These are phyloP conservation scores for Drosophila malerkotliana DNA, from an alignment of 1,140 invertebrate species.

Conservation along the genomic window DNA sequence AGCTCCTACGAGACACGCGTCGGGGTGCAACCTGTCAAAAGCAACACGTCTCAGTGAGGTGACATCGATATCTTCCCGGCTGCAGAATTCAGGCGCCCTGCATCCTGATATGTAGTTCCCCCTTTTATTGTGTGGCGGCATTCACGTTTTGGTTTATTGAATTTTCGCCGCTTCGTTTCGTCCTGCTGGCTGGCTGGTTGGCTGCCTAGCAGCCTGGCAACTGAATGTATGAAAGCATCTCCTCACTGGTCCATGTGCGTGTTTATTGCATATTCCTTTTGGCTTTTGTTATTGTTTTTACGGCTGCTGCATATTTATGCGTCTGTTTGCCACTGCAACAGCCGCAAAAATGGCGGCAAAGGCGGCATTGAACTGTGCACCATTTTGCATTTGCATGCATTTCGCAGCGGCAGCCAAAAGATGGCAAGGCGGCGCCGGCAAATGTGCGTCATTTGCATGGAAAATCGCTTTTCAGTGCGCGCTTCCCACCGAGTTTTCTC, in stretches of 20 bases:
- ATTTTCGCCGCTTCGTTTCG: slow-evolving; percentile 66
- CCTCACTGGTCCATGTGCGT: slow-evolving; percentile 52
- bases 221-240: slow-evolving; percentile 18
- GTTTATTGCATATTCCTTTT: slow-evolving; percentile 77
- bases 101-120: slow-evolving; percentile 3
- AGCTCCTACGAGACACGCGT: slow-evolving; percentile 11
- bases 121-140: slow-evolving; percentile 41
- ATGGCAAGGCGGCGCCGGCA: slow-evolving; percentile 60
- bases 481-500: slow-evolving; percentile 19
- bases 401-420: slow-evolving; percentile 71
- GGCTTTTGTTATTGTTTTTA: slow-evolving; percentile 43
- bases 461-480: slow-evolving; percentile 66
- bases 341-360: slow-evolving; percentile 20
- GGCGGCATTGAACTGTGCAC: slow-evolving; percentile 65
- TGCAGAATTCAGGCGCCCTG: not conserved
- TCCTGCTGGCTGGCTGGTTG: not conserved
- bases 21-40: slow-evolving; percentile 29
- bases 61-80: slow-evolving; percentile 67
- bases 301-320: slow-evolving; percentile 72
- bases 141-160: slow-evolving; percentile 81
- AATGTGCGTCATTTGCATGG: slow-evolving; percentile 82
- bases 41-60: slow-evolving; percentile 41
- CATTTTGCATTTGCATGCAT: slow-evolving; percentile 78
- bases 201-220: no score
- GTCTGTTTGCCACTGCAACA: slow-evolving; percentile 67